Conservation (phyloP, 2,888 invertebrate genomes). For the Siphlonurus alternatus region DNA sequence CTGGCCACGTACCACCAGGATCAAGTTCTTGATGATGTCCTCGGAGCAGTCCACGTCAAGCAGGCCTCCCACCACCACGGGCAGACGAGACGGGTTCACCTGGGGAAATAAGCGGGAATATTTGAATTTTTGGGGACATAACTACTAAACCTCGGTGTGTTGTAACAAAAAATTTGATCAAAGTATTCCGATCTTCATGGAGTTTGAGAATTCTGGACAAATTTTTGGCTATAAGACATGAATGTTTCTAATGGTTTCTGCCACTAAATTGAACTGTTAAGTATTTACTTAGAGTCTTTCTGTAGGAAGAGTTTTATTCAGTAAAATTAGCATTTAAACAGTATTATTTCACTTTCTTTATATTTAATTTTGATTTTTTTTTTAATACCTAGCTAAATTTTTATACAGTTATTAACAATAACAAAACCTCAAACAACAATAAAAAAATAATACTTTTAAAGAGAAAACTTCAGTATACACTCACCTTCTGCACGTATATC, state of each 20-base stretch:
- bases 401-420: too few species aligned
- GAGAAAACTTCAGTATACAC: conserved; percentile 8
- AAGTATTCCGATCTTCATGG: neutral
- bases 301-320: too few species aligned
- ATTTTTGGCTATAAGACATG: too few species aligned
- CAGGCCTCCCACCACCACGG: conserved; percentile 94
- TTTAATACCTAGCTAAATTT: too few species aligned
- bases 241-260: too few species aligned
- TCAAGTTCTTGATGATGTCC: conserved; percentile 97
- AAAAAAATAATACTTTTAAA: too few species aligned
- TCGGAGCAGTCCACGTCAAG: conserved; percentile 97
- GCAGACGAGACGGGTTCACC: conserved; percentile 94
- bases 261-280: too few species aligned
- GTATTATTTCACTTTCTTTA: too few species aligned
- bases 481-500: conserved; percentile 96
- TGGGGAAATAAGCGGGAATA: conserved; percentile 20
- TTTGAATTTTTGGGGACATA: neutral
- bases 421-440: too few species aligned
- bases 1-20: conserved; percentile 92
- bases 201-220: neutral
- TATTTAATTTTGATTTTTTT: too few species aligned
- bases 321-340: too few species aligned
- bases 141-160: conserved; percentile 7
- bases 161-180: conserved; percentile 6
- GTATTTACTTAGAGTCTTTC: too few species aligned